Base-by-base conservation (phyloP, 2,888 invertebrate genomes). In the Nephrocerus scutellatus region DNA sequence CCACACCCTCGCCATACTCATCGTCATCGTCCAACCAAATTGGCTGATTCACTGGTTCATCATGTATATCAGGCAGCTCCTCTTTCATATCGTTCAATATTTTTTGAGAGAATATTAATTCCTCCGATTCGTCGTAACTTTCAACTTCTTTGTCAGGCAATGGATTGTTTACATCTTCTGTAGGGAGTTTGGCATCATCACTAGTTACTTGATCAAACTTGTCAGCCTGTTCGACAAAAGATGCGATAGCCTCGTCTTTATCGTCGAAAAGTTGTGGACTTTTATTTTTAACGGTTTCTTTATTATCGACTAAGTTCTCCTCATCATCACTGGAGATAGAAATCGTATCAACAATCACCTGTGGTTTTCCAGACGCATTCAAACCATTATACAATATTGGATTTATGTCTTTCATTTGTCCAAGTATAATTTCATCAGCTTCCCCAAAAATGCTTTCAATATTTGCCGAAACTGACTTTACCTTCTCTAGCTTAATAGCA, bases 381-480 rank as follows among this genome's bases (percentile, higher is more conserved):
- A 63, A 42, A 15, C 48, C 45, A 13, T 55, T 59, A n/a, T 48
- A 57, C 3, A 62, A 30, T 20, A 59, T 57, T 0, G 60, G 55
- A 52, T 58, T 57, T 0, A 61, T 41, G n/a, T 52, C 38, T 6
- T 52, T 46, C 1, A 56, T 44, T 2, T 49, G 42, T 12, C 51
- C 47, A 6, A 59, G 41, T 8, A 62, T 43, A 3, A 47, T 42
- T 12, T 54, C 47, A 42, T 62, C 43, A 0, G 53, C 31, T 4
- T 51, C 52, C 1, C 65, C 65, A 34, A 63, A 63, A 22, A 64
- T 58, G 16, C 50, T 51, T 8, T 50, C 36, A n/a, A 64, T 58
- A 10, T 61, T 50, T 5, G 47, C 51, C 1, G 51, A 49, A 4
- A 54, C 45, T 2, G 45, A 32, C 7, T 44, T 47, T 7, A 62